Base-by-base conservation (phyloP, 2,113 vertebrate genomes). In the Misgurnus anguillicaudatus region DNA sequence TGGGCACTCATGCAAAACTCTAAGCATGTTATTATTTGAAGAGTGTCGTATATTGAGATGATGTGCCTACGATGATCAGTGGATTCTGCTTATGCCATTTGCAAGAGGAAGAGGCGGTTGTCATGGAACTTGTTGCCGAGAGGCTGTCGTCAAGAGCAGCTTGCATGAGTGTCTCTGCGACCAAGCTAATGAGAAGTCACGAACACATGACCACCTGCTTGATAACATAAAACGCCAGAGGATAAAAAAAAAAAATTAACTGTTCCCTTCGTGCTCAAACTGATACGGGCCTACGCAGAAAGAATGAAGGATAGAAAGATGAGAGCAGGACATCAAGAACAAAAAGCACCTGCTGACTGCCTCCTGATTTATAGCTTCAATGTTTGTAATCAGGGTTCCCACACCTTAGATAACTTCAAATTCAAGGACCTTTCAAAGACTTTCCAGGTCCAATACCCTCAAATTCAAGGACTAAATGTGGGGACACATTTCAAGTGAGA, bases 41-140 rank as follows among this genome's bases (percentile, higher is more conserved):
- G 38, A 16, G 3, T 16, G 13, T 21, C 11, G 38, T 42, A 38
- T 14, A 17, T 45, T 62, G 60, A 58, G 38, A 60, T 9, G 38
- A 73, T 71, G 16, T 57, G 69, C 69, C 1, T n/a, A 31, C 11
- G 48, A 71, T 47, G 74, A 72, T 65, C 45, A 65, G 16, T 39
- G 51, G 17, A 58, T 66, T 66, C 42, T 51, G 42, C 47, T 77
- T 4, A 42, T 45, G 60, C 74, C 80, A 77, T 78, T 68, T 82
- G 68, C 55, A 45, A 31, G 19, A 62, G 42, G 72, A 74, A 60
- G 64, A 70, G 65, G 47, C 48, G 57, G 81, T 79, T 79, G 81
- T 83, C 81, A 83, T 83, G 77, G 77, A 47, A 57, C 38, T 39
- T 53, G 81, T 83, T 83, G 77, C 77, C 38, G 42, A 19, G 63